Evolutionary conservation across 2,113 vertebrate species (phyloP), one percentile per base, ranked within the genome.

Genomic region (Solea senegalensis): DNA sequence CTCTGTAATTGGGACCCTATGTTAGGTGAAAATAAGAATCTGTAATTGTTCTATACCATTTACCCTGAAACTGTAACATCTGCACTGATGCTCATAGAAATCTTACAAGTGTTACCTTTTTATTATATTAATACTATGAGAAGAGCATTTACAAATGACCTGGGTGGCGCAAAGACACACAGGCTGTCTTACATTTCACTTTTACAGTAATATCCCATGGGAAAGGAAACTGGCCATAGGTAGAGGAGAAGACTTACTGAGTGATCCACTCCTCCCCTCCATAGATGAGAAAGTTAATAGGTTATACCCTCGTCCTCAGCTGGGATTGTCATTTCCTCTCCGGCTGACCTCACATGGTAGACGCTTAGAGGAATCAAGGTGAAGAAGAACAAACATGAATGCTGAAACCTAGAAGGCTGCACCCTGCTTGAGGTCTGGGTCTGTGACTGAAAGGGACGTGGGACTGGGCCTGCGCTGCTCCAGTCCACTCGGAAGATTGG

Each of bases 301-400:
- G 84, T 78, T 78, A 63, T 28, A 43, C 66, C 39, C 77, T 49
- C 41, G 1, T 81, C 88, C 86, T 94, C 94, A 94, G 90, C 91
- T 93, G 94, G 91, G 90, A 93, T 91, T 92, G 83, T 45, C 87
- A 94, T 94, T 95, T 95, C 94, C 93, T 94, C 84, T 82, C 78
- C 71, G 78, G 15, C 81, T 95, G 92, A 95, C 93, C 92, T 82
- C 83, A 92, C 86, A 90, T 71, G 78, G 86, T 85, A 91, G 91
- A 92, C 89, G 94, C 84, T 90, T 88, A 73, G 84, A 88, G 93
- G 90, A 93, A 90, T 93, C 84, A 90, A 94, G 93, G 92, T 94
- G 91, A 93, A 89, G 92, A 88, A 94, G 94, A 90, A 92, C 86
- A 95, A 95, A 95, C 91, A 94, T 0, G 9, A 63, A 65, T 15